phyloP scores from a whole-genome alignment of 2,113 vertebrate species.

The Nothocercus julius region DNA sequence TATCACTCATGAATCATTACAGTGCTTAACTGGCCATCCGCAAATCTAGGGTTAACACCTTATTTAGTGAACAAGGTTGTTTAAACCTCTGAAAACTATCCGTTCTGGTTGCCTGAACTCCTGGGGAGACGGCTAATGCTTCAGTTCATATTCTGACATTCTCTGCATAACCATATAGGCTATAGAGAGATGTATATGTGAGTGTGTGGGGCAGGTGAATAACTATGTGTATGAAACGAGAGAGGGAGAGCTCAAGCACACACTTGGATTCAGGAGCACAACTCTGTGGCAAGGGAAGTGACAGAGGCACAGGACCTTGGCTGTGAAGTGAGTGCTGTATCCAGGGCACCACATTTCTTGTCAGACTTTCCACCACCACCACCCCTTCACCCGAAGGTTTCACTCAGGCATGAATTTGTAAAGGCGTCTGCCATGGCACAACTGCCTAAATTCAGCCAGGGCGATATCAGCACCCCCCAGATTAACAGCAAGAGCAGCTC shows the following conservation, averaged over 20 bases:
- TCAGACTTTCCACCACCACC: not conserved
- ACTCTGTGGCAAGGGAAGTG: not conserved
- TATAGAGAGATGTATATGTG: not conserved
- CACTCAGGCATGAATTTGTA: not conserved
- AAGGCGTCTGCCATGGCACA: not conserved
- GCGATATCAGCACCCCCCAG: not conserved
- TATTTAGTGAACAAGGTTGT: slow-evolving; percentile 25
- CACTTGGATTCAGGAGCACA: not conserved
- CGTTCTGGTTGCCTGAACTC: slow-evolving; percentile 6
- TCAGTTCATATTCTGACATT: slow-evolving; percentile 32
- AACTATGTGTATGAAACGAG: slow-evolving; percentile 7
- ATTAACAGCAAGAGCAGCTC: slow-evolving; percentile 1
- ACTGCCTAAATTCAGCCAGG: not conserved
- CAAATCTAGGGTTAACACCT: slow-evolving; percentile 39
- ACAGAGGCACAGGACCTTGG: slow-evolving; percentile 6
- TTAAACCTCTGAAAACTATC: slow-evolving; percentile 28
- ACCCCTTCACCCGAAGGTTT: not conserved
- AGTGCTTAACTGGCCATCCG: slow-evolving; percentile 39
- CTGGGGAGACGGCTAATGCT: slow-evolving; percentile 21
- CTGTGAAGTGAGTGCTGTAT: not conserved
- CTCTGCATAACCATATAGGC: not conserved
- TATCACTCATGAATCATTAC: slow-evolving; percentile 10
- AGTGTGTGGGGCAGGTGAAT: not conserved
- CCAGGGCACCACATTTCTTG: not conserved
- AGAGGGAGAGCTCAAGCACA: not conserved